These are phyloP conservation scores for Podarcis muralis DNA, from an alignment of 2,113 vertebrate genomes.

Conservation along the genomic window DNA sequence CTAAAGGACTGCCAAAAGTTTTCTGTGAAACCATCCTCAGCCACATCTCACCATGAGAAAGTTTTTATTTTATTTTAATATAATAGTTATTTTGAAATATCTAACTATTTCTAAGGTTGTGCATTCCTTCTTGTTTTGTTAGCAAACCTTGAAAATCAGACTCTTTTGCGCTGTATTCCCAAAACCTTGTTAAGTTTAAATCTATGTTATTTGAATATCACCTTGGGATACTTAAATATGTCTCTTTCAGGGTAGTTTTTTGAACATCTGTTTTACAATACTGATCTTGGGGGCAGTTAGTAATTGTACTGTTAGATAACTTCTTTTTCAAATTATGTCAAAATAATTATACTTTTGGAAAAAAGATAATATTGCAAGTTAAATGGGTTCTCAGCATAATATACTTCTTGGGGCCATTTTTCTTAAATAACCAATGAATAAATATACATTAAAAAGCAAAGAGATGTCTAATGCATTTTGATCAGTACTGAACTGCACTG, in stretches of 20 bases:
- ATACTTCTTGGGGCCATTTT: constrained; percentile 41
- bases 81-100: not conserved
- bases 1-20: not conserved
- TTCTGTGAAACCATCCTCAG: not conserved
- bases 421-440: constrained; percentile 49
- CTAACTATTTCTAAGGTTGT: constrained; percentile 9
- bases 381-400: constrained; percentile 29
- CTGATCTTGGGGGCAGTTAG: constrained; percentile 32
- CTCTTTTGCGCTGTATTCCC: constrained; percentile 22
- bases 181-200: not conserved
- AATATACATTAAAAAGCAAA: constrained; percentile 54
- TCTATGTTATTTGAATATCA: not conserved
- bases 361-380: not conserved
- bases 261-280: constrained; percentile 23
- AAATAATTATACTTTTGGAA: constrained; percentile 38
- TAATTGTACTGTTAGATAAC: constrained; percentile 6
- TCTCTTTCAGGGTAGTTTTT: constrained; percentile 38
- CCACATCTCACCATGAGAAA: not conserved
- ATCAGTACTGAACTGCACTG: constrained; percentile 42
- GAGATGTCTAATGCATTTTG: constrained; percentile 52
- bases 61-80: not conserved
- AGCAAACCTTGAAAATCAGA: constrained; percentile 14
- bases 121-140: constrained; percentile 28
- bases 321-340: constrained; percentile 41
- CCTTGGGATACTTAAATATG: constrained; percentile 34